These are phyloP conservation scores for Danio albolineatus DNA, from an alignment of 2,797 vertebrate genomes.

Conservation along the genomic window DNA sequence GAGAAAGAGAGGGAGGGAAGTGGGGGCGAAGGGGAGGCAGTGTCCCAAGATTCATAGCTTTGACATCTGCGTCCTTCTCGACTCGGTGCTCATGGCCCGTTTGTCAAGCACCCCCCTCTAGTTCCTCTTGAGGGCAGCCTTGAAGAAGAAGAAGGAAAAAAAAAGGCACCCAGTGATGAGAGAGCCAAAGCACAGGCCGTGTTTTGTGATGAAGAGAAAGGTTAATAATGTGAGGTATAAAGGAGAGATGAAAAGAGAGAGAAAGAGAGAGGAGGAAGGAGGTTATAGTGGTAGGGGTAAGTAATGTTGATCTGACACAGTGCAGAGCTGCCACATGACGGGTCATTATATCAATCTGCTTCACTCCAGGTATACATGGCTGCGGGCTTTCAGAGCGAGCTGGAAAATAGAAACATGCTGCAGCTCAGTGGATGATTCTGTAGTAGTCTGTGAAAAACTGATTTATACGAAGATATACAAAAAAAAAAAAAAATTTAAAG, in stretches of 20 bases:
- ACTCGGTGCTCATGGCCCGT: conserved; percentile 88
- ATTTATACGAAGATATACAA: no score
- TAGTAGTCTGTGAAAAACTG: not conserved
- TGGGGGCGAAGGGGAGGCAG: conserved; percentile 49
- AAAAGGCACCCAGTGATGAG: conserved; percentile 76
- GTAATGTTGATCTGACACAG: conserved; percentile 44
- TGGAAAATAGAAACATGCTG: conserved; percentile 20
- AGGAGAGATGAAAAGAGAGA: conserved; percentile 63
- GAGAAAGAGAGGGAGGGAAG: conserved; percentile 44
- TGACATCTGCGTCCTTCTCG: conserved; percentile 99
- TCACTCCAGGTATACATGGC: conserved; percentile 36
- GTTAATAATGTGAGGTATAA: conserved; percentile 72
- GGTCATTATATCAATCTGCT: conserved; percentile 37
- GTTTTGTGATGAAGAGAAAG: conserved; percentile 75
- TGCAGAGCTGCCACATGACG: conserved; percentile 20
- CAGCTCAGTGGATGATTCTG: not conserved
- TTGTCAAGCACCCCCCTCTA: conserved; percentile 75
- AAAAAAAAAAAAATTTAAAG: no score
- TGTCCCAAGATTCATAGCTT: conserved; percentile 85
- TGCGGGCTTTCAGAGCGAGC: conserved; percentile 8
- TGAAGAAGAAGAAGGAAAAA: conserved; percentile 45
- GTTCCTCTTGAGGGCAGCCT: conserved; percentile 46
- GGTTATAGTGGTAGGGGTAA: conserved; percentile 41
- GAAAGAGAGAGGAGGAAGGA: conserved; percentile 19
- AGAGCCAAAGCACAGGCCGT: conserved; percentile 62